A percentile compares a stretch with the other conserved stretches of the same genome.
These are phyloP conservation scores for Hyppa rectilinea DNA, from an alignment of 2,888 invertebrate genomes.

Conservation along the genomic window DNA sequence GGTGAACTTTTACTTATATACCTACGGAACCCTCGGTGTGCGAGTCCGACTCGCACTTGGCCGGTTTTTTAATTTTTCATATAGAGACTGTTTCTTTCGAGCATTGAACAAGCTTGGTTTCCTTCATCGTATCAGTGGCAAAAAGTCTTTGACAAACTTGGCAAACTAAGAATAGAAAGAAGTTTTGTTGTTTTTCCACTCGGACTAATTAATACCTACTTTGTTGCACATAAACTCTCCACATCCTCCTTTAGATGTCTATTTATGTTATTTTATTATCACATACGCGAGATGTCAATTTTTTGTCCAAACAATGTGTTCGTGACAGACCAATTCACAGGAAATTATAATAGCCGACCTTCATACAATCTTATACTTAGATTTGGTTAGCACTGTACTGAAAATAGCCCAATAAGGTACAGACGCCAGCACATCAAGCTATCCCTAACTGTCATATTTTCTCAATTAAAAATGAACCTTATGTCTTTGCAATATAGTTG, in stretches of 20 bases:
- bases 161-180: neutral
- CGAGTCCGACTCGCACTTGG: too few relatives aligned
- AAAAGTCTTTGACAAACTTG: slow-evolving; percentile 6
- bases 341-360: slow-evolving; percentile 63
- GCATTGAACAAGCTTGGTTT: neutral
- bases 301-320: slow-evolving; percentile 58
- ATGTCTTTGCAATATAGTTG: too few relatives aligned
- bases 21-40: too few relatives aligned
- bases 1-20: too few relatives aligned
- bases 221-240: slow-evolving; percentile 12
- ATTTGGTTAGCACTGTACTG: slow-evolving; percentile 47
- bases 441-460: too few relatives aligned
- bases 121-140: neutral
- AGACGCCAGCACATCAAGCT: too few relatives aligned
- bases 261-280: slow-evolving; percentile 67
- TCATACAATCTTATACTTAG: slow-evolving; percentile 43
- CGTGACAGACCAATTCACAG: slow-evolving; percentile 75
- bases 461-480: too few relatives aligned
- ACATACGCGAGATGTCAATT: slow-evolving; percentile 54
- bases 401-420: slow-evolving; percentile 52
- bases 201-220: neutral
- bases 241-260: slow-evolving; percentile 40
- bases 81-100: neutral
- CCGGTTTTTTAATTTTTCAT: too few relatives aligned
- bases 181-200: neutral